Base-by-base conservation (phyloP, 2,113 vertebrate species). In the Pheucticus melanocephalus region DNA sequence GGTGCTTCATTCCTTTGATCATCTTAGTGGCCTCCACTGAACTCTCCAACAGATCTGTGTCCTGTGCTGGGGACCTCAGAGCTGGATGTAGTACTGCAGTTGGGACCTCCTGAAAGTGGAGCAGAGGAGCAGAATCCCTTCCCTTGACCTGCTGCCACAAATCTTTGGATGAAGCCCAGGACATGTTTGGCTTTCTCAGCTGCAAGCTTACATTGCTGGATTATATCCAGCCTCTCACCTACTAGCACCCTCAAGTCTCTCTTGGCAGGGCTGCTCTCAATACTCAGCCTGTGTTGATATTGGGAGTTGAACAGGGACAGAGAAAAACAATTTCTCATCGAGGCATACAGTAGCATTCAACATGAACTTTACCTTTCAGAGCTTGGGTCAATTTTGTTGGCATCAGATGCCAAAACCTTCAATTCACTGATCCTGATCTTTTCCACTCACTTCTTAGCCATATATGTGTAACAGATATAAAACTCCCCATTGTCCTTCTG, bases 361-460 rank as follows among this genome's bases (percentile, higher is more conserved):
- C 11, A 22, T 6, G 3, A 30, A 28, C 30, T 82, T 94, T 96
- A 99, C 98, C 98, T 98, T 98, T 99, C 99, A 1, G 98, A 98
- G n/a, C 15, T 56, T 12, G 94, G 98, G 82, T 99, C 98, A 7
- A 98, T 98, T 95, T 95, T 95, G 92, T 98, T 99, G 96, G 98
- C 96, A 76, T 99, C 98, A 53, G 94, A 78, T 16, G n/a, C 71
- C 8, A 97, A 98, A 89, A 98, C 98, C 76, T 95, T 98, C 96
- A 98, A 91, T 97, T 99, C 98, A 33, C 98, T 99, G 94, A 99
- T 98, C 47, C 98, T 95, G 81, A 99, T 96, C 84, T 98, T 98
- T 77, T 99, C 98, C 84, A 97, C 94, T 83, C 82, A 56, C 40
- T 97, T 95, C 88, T 97, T 97, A 90, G 94, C 96, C 92, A 97